Evolutionary conservation across 92 coral and sea anemone genomes (phyloP), one percentile per base, ranked within the genome.

Genomic region (Nematostella vectensis): DNA sequence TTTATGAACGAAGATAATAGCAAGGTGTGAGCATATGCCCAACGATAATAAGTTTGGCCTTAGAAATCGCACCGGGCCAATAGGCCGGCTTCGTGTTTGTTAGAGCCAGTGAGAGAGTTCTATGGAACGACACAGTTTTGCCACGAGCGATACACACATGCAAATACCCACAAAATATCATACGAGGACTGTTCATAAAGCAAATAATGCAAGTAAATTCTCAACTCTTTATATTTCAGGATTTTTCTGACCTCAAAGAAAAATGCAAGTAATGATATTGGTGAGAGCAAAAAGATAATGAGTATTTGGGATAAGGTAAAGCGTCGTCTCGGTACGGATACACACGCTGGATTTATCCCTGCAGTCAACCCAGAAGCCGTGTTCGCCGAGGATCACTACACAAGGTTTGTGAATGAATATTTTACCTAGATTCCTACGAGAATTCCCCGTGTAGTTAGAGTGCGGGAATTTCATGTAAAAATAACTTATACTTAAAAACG

Each of bases 281-380:
- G 74, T 29, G 38, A 36, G 8, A 66, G 64, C 1, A 71, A 61
- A 54, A 40, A 61, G 29, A 68, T 84, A 1, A 72, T 85, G 84
- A 79, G 91, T 12, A 64, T 85, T 31, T 85, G 95, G 95, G 84
- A 85, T 62, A 85, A 78, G 31, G 95, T 85, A 3, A 71, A 82
- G 28, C 75, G 69, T 29, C 77, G 95, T 3, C 57, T 85, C 29
- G 84, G 95, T 1, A 85, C 87, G 11, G 88, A 81, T 12, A 54
- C 50, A 4, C 55, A 60, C 38, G 54, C 82, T 3, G 64, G 61
- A 27, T 59, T 81, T 23, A 68, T 71, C 19, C 72, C 59, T 24
- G 56, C 76, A 43, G 60, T 78, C 17, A 77, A 81, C 43, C 72
- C 80, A 28, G 95, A 85, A 63, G 88, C 89, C 9, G 88, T 78